A percentile compares a stretch with the other conserved stretches of the same genome.
Evolutionary conservation across 2,797 vertebrate genomes (phyloP).

Genomic region (Pseudochaenichthys georgianus): DNA sequence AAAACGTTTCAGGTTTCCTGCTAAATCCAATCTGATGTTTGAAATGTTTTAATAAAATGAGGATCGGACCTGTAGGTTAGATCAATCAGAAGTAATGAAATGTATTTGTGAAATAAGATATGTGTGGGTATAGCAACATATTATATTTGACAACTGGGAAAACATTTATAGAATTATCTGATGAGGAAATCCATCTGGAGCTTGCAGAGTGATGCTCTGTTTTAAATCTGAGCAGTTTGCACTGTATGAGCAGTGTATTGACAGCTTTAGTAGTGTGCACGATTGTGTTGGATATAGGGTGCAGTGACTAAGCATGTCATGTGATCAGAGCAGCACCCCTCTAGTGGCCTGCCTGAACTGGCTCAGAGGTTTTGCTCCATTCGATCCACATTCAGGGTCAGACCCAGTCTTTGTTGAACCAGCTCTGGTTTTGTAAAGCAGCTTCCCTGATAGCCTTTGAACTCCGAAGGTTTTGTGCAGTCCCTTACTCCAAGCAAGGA

Average conservation of each 20-base stretch:
- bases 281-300: not conserved
- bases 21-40: not conserved
- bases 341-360: not conserved
- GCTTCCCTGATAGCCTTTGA: slow-evolving; percentile 18
- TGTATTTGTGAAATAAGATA: slow-evolving; percentile 3
- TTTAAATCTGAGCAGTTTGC: not conserved
- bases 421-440: not conserved
- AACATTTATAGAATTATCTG: slow-evolving; percentile 1
- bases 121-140: not conserved
- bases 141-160: slow-evolving; percentile 4
- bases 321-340: not conserved
- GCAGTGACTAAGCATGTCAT: not conserved
- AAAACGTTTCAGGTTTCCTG: not conserved
- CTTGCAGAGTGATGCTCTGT: not conserved
- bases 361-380: slow-evolving; percentile 4
- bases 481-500: slow-evolving; percentile 47
- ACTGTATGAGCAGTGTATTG: not conserved
- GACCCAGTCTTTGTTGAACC: not conserved
- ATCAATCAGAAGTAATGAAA: not conserved
- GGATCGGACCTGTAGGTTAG: not conserved
- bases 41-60: not conserved
- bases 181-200: not conserved
- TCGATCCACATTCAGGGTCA: slow-evolving; percentile 15
- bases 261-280: slow-evolving; percentile 1
- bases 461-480: slow-evolving; percentile 44